Conservation (phyloP, 2,797 vertebrate genomes). For the Carcharodon carcharias region DNA sequence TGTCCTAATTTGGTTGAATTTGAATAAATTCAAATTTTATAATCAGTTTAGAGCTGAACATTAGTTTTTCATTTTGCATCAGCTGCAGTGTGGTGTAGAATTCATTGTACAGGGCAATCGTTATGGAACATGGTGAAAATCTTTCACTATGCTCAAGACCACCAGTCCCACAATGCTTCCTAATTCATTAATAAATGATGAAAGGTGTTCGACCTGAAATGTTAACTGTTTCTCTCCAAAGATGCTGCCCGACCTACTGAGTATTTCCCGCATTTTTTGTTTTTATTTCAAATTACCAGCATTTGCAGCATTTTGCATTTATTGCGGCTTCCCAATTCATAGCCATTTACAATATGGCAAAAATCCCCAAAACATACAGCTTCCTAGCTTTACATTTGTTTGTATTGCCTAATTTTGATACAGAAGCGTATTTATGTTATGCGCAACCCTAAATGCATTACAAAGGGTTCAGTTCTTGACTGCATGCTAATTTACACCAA, state of each 20-base stretch:
- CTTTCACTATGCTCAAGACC: background rate
- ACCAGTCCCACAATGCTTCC: background rate
- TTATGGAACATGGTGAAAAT: background rate
- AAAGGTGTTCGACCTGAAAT: background rate
- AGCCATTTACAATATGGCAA: background rate
- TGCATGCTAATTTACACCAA: background rate
- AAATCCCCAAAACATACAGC: background rate
- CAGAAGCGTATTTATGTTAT: background rate
- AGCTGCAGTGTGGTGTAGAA: background rate
- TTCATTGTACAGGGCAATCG: background rate
- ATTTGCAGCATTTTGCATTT: background rate
- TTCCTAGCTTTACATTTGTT: background rate
- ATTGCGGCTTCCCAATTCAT: too few relatives aligned
- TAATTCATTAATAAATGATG: background rate
- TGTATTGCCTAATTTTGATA: background rate
- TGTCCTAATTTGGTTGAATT: background rate
- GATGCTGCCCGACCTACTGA: background rate
- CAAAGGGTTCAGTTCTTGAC: background rate
- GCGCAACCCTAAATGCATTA: background rate
- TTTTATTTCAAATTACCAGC: background rate
- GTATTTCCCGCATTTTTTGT: background rate
- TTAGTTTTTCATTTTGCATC: background rate
- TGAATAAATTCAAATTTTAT: background rate
- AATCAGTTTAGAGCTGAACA: background rate
- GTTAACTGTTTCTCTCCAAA: background rate